A percentile compares a stretch with the other conserved stretches of the same genome.
Conservation (phyloP, 1,140 invertebrate species). For the Rhopalosiphum maidis region DNA sequence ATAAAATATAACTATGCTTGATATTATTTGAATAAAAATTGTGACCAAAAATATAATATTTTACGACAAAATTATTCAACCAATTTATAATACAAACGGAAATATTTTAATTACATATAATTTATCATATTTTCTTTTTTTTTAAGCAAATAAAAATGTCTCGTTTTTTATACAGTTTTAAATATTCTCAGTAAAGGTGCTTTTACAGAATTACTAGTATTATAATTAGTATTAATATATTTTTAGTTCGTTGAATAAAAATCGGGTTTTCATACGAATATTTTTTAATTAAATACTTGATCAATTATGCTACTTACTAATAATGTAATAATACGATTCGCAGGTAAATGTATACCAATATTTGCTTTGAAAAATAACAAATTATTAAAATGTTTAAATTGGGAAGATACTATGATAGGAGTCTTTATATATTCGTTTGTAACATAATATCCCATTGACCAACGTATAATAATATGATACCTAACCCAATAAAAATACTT, state of each 20-base stretch:
- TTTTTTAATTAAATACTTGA: not conserved
- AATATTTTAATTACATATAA: not conserved
- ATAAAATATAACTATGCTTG: not conserved
- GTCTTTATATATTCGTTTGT: no score
- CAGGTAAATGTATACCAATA: not conserved
- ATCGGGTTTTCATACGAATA: not conserved
- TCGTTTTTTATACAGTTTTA: not conserved
- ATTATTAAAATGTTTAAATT: not conserved
- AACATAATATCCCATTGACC: no score
- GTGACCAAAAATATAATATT: not conserved
- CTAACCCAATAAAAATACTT: no score
- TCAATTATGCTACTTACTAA: not conserved
- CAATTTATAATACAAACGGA: not conserved
- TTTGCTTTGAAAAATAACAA: not conserved
- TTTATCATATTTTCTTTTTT: constrained; percentile 1
- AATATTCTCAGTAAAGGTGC: not conserved
- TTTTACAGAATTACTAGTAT: not conserved
- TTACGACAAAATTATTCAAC: not conserved
- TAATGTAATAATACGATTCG: not conserved
- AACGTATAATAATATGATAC: no score
- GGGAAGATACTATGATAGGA: no score
- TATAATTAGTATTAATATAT: not conserved
- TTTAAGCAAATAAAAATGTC: not conserved
- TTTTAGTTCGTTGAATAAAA: not conserved
- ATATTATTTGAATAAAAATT: not conserved